Conservation (phyloP, 2,888 invertebrate genomes). For the Noctua comes region DNA sequence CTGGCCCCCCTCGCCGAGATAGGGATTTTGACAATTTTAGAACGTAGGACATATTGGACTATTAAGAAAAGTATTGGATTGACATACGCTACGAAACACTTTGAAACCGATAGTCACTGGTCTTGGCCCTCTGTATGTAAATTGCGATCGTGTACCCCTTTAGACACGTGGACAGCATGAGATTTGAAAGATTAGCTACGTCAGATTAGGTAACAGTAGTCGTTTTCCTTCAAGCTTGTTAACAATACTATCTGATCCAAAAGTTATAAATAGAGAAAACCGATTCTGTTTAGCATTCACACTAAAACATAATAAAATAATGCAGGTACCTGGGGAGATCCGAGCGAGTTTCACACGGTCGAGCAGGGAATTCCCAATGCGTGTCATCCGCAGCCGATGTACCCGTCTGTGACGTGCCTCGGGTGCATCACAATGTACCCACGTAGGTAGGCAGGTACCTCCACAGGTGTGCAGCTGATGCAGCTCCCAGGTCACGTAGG, state of each 20-base stretch:
- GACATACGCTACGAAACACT: not conserved
- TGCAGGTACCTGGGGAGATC: slow-evolving; percentile 39
- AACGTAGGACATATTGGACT: too few species aligned
- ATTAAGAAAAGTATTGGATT: too few species aligned
- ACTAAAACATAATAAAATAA: slow-evolving; percentile 4
- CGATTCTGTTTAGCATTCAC: slow-evolving; percentile 21
- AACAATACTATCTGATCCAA: not conserved
- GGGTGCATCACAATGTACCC: slow-evolving; percentile 62
- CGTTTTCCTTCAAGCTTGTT: not conserved
- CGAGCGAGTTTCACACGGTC: slow-evolving; percentile 69
- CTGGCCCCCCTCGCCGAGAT: too few species aligned
- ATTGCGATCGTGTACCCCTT: not conserved
- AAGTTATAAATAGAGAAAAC: slow-evolving; percentile 43
- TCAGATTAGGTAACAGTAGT: not conserved
- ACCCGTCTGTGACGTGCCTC: slow-evolving; percentile 61
- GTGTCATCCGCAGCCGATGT: slow-evolving; percentile 28
- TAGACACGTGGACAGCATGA: not conserved
- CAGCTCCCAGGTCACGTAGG: slow-evolving; percentile 65
- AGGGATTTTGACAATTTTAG: too few species aligned
- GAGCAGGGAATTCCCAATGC: slow-evolving; percentile 71
- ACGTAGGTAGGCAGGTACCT: slow-evolving; percentile 36
- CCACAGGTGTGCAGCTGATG: slow-evolving; percentile 56
- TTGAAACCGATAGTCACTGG: not conserved
- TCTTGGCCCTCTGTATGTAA: not conserved
- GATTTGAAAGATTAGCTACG: not conserved